These are phyloP conservation scores for Zonotrichia albicollis DNA, from an alignment of 2,797 vertebrate genomes.

Conservation along the genomic window DNA sequence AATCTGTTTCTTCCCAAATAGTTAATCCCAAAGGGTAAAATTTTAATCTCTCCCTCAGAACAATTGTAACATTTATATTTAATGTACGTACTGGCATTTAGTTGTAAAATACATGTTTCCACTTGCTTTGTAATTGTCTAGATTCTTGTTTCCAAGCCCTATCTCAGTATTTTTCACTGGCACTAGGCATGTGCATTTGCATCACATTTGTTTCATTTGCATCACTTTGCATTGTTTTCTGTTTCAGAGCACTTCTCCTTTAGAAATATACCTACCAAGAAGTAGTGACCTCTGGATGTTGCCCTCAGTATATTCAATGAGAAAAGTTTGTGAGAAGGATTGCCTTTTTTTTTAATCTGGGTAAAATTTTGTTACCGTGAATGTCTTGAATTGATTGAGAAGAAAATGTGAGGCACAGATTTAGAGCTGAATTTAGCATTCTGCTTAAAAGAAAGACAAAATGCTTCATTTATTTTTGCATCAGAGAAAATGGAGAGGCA, in stretches of 20 bases:
- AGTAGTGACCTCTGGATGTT: not conserved
- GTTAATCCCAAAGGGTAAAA: slow-evolving; percentile 23
- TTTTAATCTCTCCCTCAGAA: not conserved
- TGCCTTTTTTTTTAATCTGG: not conserved
- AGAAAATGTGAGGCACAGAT: not conserved
- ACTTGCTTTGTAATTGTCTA: not conserved
- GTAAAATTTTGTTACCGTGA: not conserved
- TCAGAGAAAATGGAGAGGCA: not conserved
- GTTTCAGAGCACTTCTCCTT: not conserved
- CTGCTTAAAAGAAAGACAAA: not conserved
- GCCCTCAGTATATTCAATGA: not conserved
- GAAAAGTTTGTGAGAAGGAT: not conserved
- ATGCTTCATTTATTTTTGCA: not conserved
- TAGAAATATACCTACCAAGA: not conserved
- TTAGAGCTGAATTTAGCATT: not conserved
- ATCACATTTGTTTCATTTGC: not conserved
- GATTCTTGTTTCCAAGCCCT: not conserved
- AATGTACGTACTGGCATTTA: not conserved
- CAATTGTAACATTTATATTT: not conserved
- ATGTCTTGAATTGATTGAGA: not conserved
- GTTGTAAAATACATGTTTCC: not conserved
- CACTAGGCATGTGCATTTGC: not conserved
- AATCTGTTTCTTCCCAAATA: slow-evolving; percentile 13
- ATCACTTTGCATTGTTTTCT: not conserved
- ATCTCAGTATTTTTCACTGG: not conserved